Evolutionary conservation across 2,888 invertebrate genomes (phyloP).

Genomic region (Glomeris marginata): DNA sequence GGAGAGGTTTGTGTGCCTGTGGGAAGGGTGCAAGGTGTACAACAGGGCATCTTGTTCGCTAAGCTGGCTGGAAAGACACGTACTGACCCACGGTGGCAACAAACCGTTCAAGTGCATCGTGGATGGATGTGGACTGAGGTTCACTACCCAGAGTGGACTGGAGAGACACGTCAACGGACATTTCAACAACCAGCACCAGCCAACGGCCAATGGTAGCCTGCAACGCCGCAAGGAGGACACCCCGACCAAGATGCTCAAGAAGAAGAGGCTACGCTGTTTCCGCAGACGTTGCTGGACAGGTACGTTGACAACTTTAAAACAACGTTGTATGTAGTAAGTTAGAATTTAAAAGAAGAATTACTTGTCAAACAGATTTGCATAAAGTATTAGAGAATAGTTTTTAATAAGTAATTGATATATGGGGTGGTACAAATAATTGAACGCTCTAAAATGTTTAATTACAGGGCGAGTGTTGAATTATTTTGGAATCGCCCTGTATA

Average conservation of each 20-base stretch:
- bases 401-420: no score
- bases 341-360: no score
- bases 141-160: conserved; percentile 44
- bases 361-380: no score
- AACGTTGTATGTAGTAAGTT: no score
- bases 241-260: conserved; percentile 66
- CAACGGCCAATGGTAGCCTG: conserved; percentile 19
- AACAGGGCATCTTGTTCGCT: conserved; percentile 80
- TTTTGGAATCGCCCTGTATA: no score
- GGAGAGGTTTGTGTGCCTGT: conserved; percentile 76
- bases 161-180: conserved; percentile 89
- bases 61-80: conserved; percentile 85
- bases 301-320: conserved; percentile 34
- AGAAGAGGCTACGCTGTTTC: conserved; percentile 64
- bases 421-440: no score
- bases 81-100: conserved; percentile 76
- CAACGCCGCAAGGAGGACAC: conserved; percentile 54
- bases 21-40: conserved; percentile 89
- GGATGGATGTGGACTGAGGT: conserved; percentile 61
- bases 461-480: no score
- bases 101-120: conserved; percentile 93
- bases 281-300: conserved; percentile 80
- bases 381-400: no score
- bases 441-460: no score
- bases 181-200: conserved; percentile 44